These are phyloP conservation scores for Oikopleura albicans DNA, from an alignment of 23 tunicate species.

Conservation along the genomic window DNA sequence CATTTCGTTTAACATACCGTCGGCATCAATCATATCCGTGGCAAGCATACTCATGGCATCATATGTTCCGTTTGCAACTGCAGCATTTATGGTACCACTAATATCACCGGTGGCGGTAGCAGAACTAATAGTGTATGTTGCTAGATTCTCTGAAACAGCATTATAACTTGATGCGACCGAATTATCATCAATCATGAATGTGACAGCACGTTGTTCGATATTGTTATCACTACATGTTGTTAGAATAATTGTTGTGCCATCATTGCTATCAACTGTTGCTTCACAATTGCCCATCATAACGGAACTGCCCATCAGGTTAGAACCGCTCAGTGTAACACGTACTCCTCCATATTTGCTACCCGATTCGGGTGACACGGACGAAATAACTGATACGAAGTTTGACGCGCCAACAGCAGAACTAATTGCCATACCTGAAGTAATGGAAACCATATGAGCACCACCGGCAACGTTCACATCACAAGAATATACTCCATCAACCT, in stretches of 20 bases:
- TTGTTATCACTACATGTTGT: not conserved
- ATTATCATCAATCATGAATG: not conserved
- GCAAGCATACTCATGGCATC: too few relatives aligned
- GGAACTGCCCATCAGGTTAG: not conserved
- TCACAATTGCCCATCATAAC: not conserved
- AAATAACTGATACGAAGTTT: not conserved
- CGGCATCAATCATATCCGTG: too few relatives aligned
- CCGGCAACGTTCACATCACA: not conserved
- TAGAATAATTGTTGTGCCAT: not conserved
- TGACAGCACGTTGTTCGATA: not conserved
- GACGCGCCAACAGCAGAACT: not conserved
- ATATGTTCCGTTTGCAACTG: not conserved
- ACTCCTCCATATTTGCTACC: slow-evolving; percentile 21
- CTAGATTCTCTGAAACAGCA: not conserved
- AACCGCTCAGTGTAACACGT: not conserved
- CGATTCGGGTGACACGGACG: not conserved
- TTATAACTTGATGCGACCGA: not conserved
- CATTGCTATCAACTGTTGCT: not conserved
- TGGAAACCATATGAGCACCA: not conserved
- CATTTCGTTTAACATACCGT: not conserved
- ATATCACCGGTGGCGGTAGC: not conserved
- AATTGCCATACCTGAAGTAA: not conserved
- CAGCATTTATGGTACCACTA: not conserved
- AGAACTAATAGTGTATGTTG: not conserved
- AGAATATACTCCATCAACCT: not conserved